phyloP scores from a whole-genome alignment of 2,797 vertebrate genomes.

The Sorex maritimensis region DNA sequence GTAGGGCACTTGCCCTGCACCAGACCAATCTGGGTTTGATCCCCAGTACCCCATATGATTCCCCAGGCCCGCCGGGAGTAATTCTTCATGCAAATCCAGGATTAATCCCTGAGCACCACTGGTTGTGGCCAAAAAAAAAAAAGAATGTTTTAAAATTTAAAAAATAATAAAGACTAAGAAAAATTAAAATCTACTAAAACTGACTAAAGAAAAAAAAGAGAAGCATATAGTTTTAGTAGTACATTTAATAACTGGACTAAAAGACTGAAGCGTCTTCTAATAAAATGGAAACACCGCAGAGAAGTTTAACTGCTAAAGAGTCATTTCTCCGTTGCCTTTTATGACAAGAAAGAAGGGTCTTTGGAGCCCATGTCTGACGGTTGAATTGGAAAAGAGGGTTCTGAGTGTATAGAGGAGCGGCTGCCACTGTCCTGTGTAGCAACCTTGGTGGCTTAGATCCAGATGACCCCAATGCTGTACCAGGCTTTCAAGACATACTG shows the following conservation, averaged over 20 bases:
- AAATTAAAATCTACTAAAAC: slow-evolving; percentile 63
- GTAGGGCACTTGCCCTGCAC: too few species aligned
- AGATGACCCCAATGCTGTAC: not conserved
- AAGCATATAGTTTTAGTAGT: slow-evolving; percentile 34
- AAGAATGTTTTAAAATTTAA: too few species aligned
- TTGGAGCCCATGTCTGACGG: not conserved
- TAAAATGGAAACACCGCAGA: slow-evolving; percentile 28
- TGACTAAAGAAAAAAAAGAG: not conserved
- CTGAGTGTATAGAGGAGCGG: not conserved
- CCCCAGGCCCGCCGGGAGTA: too few species aligned
- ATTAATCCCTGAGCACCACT: too few species aligned
- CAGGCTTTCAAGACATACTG: not conserved
- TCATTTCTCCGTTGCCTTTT: not conserved
- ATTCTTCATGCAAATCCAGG: too few species aligned
- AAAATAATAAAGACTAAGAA: not conserved
- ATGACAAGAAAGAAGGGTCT: slow-evolving; percentile 26
- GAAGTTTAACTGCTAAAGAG: not conserved
- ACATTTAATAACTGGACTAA: not conserved
- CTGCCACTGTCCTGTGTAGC: not conserved
- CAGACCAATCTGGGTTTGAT: too few species aligned
- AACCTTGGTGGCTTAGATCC: not conserved
- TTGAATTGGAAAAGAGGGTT: not conserved
- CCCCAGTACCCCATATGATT: too few species aligned
- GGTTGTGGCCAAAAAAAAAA: too few species aligned
- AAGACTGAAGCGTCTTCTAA: not conserved